Conservation (phyloP, 1,140 invertebrate genomes). For the Trichonephila inaurata region DNA sequence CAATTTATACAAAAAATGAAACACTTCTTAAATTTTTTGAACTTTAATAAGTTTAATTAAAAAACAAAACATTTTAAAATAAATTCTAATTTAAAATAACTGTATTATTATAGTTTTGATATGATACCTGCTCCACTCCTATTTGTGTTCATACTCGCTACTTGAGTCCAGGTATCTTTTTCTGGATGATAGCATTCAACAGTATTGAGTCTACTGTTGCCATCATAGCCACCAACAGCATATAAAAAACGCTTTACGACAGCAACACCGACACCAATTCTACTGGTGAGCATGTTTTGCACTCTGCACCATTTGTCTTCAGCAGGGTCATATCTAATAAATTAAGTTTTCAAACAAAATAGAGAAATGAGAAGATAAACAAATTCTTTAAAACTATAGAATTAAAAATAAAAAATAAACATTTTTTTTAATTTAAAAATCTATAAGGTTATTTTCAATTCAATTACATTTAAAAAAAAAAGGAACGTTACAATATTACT, state of each 20-base stretch:
- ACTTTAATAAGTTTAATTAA: too few relatives aligned
- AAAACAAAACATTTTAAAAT: too few relatives aligned
- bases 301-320: conserved; percentile 91
- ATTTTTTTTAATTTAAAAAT: too few relatives aligned
- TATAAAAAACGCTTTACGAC: conserved; percentile 92
- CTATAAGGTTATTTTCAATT: too few relatives aligned
- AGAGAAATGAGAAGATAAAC: neutral
- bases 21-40: too few relatives aligned
- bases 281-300: conserved; percentile 90
- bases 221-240: conserved; percentile 98
- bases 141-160: conserved; percentile 88
- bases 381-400: neutral
- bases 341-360: too few relatives aligned
- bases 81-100: too few relatives aligned
- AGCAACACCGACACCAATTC: conserved; percentile 92
- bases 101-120: neutral
- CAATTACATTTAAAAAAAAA: too few relatives aligned
- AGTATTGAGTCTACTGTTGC: conserved; percentile 97
- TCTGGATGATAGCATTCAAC: conserved; percentile 90
- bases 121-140: conserved; percentile 87
- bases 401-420: too few relatives aligned
- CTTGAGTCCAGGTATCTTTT: conserved; percentile 92
- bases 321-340: conserved; percentile 90
- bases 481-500: too few relatives aligned
- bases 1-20: too few relatives aligned